Evolutionary conservation across 2,888 invertebrate genomes (phyloP), one percentile per base, ranked within the genome.

Genomic region (Lasioglossum morio): DNA sequence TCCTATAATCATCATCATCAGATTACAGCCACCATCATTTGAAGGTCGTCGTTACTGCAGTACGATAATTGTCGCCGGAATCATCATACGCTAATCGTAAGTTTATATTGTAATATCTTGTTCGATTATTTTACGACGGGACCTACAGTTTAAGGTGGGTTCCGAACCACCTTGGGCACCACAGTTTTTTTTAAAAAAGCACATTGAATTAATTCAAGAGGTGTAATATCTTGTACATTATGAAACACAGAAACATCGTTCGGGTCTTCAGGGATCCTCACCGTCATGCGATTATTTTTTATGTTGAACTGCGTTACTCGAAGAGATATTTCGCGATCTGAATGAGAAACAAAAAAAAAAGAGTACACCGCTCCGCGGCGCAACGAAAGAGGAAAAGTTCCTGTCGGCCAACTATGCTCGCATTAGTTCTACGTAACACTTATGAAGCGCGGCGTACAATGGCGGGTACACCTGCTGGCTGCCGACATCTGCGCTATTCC

Each of bases 401-500:
- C 19, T 23, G 19, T 34, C 57, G n/a, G 27, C 30, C 46, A 69
- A 60, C 60, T 27, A 69, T 27, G 30, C n/a, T 37, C 23, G 48
- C 60, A 53, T 81, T 81, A 78, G 63, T 78, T 85, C 69, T 46
- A 70, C 66, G 77, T 78, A 78, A 72, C 77, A 76, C 75, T 85
- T 81, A 85, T 46, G 81, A 85, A 86, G 72, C 78, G 40, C 34
- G n/a, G 34, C 81, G 72, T 72, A 85, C 40, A 85, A 85, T 70
- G 37, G 85, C 40, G 34, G 34, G 63, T 83, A 82, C 87, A 87
- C 82, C 84, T 89, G 86, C 72, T 81, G 73, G 84, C 84, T 72
- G 82, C 66, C 81, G 86, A 88, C 89, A 89, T 89, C 89, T 89
- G 89, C 77, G 77, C 69, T 60, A 82, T 82, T 72, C 79, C 57